Conservation (phyloP, 2,888 invertebrate genomes). For the Tethea ocularis region DNA sequence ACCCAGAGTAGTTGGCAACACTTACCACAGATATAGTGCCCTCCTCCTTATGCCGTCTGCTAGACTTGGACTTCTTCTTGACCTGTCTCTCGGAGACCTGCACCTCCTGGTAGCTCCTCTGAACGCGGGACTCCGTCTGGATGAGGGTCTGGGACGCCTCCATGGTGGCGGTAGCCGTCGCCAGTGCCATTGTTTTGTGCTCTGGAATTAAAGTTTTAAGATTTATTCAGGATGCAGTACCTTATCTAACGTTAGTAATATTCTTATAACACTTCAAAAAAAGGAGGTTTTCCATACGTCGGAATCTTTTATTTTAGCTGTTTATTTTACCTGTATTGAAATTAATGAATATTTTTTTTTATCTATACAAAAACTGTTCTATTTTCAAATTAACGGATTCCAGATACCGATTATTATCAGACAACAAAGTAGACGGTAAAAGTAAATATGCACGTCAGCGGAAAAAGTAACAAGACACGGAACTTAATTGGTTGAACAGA, state of each 20-base stretch:
- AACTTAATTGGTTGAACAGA: conserved; percentile 1
- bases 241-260: too few relatives aligned
- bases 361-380: too few relatives aligned
- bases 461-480: conserved; percentile 7
- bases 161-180: conserved; percentile 70
- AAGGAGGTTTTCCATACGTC: too few relatives aligned
- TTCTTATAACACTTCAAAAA: too few relatives aligned
- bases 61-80: conserved; percentile 76
- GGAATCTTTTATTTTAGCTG: too few relatives aligned
- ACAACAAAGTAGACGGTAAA: not conserved
- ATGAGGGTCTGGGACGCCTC: conserved; percentile 73
- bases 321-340: too few relatives aligned
- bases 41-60: conserved; percentile 78
- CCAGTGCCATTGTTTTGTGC: conserved; percentile 60
- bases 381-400: not conserved
- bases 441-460: not conserved
- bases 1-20: conserved; percentile 16
- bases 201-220: conserved; percentile 35
- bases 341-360: too few relatives aligned
- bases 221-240: too few relatives aligned
- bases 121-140: conserved; percentile 68
- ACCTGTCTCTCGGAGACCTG: conserved; percentile 63
- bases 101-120: conserved; percentile 69
- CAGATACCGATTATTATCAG: not conserved
- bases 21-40: conserved; percentile 83